Conservation (phyloP, 53 echinoderm and acorn worm genomes). For the Paelopatides confundens region DNA sequence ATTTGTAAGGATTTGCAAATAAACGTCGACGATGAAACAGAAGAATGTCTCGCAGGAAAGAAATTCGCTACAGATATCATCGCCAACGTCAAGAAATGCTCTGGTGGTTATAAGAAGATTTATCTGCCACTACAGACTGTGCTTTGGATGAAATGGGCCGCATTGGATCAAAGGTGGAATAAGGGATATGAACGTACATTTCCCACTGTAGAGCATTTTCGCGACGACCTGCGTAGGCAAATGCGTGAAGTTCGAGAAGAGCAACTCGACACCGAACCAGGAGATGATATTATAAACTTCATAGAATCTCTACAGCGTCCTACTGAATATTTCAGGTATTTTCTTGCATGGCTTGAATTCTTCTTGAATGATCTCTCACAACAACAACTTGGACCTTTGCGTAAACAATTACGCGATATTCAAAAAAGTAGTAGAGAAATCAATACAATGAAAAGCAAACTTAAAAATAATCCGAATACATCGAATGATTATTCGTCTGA, state of each 20-base stretch:
- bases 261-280: neutral
- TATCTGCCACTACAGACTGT: slow-evolving; percentile 5
- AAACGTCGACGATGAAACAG: neutral
- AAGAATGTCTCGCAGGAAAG: neutral
- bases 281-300: slow-evolving; percentile 8
- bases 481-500: neutral
- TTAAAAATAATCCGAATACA: neutral
- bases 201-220: slow-evolving; percentile 24
- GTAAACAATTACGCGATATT: slow-evolving; percentile 2
- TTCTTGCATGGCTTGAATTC: slow-evolving; percentile 23
- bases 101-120: neutral
- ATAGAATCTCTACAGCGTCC: neutral
- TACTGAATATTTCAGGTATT: neutral
- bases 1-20: neutral
- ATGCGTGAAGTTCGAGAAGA: slow-evolving; percentile 1
- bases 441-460: slow-evolving; percentile 10
- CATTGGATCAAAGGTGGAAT: slow-evolving; percentile 17
- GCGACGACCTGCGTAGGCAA: neutral
- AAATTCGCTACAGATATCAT: neutral
- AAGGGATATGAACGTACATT: neutral
- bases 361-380: slow-evolving; percentile 31
- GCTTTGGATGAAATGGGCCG: slow-evolving; percentile 26
- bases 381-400: neutral
- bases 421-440: slow-evolving; percentile 21
- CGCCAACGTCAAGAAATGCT: neutral